These are phyloP conservation scores for Rhinogobius similis DNA, from an alignment of 2,113 vertebrate species.

Conservation along the genomic window DNA sequence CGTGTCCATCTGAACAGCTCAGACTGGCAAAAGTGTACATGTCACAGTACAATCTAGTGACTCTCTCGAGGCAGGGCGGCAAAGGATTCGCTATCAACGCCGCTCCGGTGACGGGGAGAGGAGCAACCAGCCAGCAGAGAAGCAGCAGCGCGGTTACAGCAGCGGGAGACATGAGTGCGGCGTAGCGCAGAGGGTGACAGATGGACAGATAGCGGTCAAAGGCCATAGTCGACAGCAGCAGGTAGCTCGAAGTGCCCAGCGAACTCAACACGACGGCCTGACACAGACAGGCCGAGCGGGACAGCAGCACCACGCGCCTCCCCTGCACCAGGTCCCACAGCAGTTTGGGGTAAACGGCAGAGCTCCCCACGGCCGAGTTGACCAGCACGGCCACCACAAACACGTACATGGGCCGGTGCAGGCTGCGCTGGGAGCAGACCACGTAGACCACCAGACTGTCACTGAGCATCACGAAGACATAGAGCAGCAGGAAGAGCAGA, in stretches of 20 bases:
- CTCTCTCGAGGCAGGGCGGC: slow-evolving; percentile 1
- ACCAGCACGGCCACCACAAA: slow-evolving; percentile 23
- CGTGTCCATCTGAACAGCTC: neutral
- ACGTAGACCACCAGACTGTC: slow-evolving; percentile 22
- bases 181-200: slow-evolving; percentile 22
- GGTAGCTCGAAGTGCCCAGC: slow-evolving; percentile 2
- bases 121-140: slow-evolving; percentile 14
- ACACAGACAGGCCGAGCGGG: neutral
- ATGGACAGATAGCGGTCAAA: slow-evolving; percentile 31
- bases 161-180: neutral
- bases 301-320: neutral
- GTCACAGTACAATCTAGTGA: slow-evolving; percentile 15
- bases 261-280: slow-evolving; percentile 2
- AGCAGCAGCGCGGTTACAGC: slow-evolving; percentile 12
- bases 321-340: slow-evolving; percentile 4
- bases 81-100: neutral
- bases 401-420: slow-evolving; percentile 23
- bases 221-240: slow-evolving; percentile 23
- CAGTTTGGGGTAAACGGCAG: neutral
- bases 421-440: slow-evolving; percentile 9
- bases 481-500: neutral
- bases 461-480: slow-evolving; percentile 7
- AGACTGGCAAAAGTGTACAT: neutral
- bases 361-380: neutral
- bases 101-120: neutral